phyloP scores from a whole-genome alignment of 2,113 vertebrate genomes.

The Bostrychus sinensis region DNA sequence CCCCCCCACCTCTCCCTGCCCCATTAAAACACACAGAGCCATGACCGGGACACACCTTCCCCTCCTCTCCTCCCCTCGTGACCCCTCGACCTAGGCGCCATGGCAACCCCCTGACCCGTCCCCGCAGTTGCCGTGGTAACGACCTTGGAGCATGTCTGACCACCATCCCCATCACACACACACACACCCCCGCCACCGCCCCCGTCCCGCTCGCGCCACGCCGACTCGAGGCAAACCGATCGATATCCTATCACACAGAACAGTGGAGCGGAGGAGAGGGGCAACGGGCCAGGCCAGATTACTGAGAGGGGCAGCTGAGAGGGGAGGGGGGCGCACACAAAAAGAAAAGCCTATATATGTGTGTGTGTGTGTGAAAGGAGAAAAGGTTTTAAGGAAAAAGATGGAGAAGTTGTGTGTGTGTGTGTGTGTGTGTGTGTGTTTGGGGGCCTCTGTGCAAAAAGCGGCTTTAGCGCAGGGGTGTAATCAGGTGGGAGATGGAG shows the following conservation, averaged over 20 bases:
- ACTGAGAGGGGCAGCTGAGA: slow-evolving; percentile 54
- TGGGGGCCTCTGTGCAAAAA: slow-evolving; percentile 22
- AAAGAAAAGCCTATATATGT: slow-evolving; percentile 58
- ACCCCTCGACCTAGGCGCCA: slow-evolving; percentile 80
- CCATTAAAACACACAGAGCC: slow-evolving; percentile 51
- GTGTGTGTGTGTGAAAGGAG: slow-evolving; percentile 56
- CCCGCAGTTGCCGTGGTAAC: slow-evolving; percentile 81
- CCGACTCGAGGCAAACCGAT: slow-evolving; percentile 79
- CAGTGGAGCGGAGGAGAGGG: slow-evolving; percentile 83
- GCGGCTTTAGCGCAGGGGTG: slow-evolving; percentile 61
- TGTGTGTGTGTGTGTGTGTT: slow-evolving; percentile 45
- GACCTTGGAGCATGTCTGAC: slow-evolving; percentile 84
- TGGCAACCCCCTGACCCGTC: slow-evolving; percentile 83
- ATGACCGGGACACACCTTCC: slow-evolving; percentile 18
- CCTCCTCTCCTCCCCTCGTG: slow-evolving; percentile 63
- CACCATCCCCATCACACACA: slow-evolving; percentile 60
- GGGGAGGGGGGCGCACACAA: slow-evolving; percentile 55
- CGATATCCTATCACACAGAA: slow-evolving; percentile 87
- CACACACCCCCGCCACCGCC: slow-evolving; percentile 27
- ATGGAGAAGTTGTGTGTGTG: slow-evolving; percentile 25
- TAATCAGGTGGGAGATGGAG: slow-evolving; percentile 73
- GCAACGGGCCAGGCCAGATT: slow-evolving; percentile 79
- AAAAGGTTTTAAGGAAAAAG: slow-evolving; percentile 66
- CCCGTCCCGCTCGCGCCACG: slow-evolving; percentile 63
- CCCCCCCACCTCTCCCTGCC: slow-evolving; percentile 8